Percentiles rank a stretch among this genome's conserved stretches.
Conservation (phyloP, 1,140 invertebrate species). For the Monochamus saltuarius region DNA sequence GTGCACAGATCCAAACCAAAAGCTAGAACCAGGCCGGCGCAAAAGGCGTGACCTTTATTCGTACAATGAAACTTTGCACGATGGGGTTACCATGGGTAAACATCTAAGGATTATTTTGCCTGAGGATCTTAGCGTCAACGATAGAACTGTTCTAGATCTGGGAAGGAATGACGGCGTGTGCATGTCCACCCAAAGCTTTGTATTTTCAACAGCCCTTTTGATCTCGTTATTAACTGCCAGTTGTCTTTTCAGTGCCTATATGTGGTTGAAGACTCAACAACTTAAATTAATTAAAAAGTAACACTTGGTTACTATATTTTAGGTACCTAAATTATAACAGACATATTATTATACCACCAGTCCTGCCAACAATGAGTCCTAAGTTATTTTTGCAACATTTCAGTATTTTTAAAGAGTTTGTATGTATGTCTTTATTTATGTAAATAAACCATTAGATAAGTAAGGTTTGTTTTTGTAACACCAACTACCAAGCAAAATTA, state of each 20-base stretch:
- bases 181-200: slow-evolving; percentile 52
- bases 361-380: background rate
- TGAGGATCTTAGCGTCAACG: slow-evolving; percentile 57
- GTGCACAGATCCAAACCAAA: slow-evolving; percentile 68
- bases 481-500: too few relatives aligned
- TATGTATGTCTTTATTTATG: slow-evolving; percentile 27
- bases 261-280: slow-evolving; percentile 40
- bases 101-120: slow-evolving; percentile 66
- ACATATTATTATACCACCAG: slow-evolving; percentile 24
- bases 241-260: slow-evolving; percentile 49
- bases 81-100: slow-evolving; percentile 62
- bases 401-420: slow-evolving; percentile 24
- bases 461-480: background rate
- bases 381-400: slow-evolving; percentile 19
- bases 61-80: slow-evolving; percentile 56
- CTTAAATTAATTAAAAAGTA: slow-evolving; percentile 3
- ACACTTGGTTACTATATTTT: background rate
- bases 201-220: slow-evolving; percentile 48
- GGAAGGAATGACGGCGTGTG: slow-evolving; percentile 49
- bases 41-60: slow-evolving; percentile 55
- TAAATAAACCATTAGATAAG: slow-evolving; percentile 18
- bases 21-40: slow-evolving; percentile 62
- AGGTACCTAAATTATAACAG: slow-evolving; percentile 8
- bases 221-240: slow-evolving; percentile 51
- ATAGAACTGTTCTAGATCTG: slow-evolving; percentile 39